Evolutionary conservation across 2,888 invertebrate species (phyloP).

Genomic region (Tetragonisca angustula): DNA sequence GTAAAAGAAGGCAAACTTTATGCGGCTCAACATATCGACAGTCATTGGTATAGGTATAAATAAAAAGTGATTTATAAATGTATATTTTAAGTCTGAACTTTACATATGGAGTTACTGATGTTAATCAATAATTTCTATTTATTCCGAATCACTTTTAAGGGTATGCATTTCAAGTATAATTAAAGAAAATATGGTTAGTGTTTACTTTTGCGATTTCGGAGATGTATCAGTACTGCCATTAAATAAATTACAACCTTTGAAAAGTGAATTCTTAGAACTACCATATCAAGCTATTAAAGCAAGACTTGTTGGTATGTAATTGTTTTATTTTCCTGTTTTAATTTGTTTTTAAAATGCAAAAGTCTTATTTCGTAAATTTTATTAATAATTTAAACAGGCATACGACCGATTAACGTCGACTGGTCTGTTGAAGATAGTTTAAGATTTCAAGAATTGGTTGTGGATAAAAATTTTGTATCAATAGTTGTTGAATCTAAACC

Average conservation of each 20-base stretch:
- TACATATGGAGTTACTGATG: conserved; percentile 4
- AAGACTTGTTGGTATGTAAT: conserved; percentile 86
- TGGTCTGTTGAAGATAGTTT: conserved; percentile 91
- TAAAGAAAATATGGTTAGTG: conserved; percentile 86
- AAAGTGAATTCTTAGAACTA: conserved; percentile 85
- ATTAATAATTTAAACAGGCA: conserved; percentile 81
- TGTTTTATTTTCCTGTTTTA: background rate
- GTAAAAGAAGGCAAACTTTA: conserved; percentile 87
- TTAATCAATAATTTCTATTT: conserved; percentile 8
- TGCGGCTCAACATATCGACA: conserved; percentile 88
- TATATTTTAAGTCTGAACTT: background rate
- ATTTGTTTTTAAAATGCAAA: background rate
- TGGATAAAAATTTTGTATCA: conserved; percentile 89
- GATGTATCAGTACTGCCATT: conserved; percentile 86
- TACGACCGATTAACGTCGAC: conserved; percentile 86
- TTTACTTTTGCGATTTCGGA: conserved; percentile 88
- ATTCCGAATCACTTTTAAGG: conserved; percentile 76
- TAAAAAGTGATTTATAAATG: conserved; percentile 19
- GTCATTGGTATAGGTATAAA: conserved; percentile 90
- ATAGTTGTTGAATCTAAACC: conserved; percentile 87
- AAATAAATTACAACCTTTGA: conserved; percentile 86
- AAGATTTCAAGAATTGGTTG: conserved; percentile 89
- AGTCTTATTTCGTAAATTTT: conserved; percentile 9
- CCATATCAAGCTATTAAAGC: conserved; percentile 89
- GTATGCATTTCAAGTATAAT: conserved; percentile 86